phyloP scores from a whole-genome alignment of 2,113 vertebrate species.

The Oriolus oriolus region DNA sequence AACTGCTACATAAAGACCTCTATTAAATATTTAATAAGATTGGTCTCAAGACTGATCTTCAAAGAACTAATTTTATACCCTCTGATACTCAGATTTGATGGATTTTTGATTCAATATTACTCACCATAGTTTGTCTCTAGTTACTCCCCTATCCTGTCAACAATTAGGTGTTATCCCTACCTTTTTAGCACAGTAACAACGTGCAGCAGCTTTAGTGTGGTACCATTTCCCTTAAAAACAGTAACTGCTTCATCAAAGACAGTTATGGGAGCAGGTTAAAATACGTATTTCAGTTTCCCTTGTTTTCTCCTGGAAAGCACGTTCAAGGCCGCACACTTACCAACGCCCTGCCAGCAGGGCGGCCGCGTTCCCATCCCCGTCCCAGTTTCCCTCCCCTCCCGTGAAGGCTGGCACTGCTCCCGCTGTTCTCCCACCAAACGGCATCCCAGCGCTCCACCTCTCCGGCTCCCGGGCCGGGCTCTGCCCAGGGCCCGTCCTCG shows the following conservation, averaged over 20 bases:
- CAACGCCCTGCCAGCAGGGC: rapidly evolving
- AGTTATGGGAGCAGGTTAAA: background rate
- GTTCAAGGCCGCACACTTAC: background rate
- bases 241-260: background rate
- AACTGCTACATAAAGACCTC: background rate
- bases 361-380: rapidly evolving
- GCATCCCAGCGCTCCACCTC: background rate
- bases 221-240: background rate
- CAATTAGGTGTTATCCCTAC: background rate
- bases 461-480: background rate
- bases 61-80: background rate
- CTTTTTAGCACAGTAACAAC: background rate
- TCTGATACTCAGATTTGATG: background rate
- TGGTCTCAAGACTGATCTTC: background rate
- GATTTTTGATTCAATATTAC: background rate
- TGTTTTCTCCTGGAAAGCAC: background rate
- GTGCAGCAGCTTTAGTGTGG: background rate
- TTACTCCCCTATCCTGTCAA: background rate
- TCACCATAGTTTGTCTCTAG: background rate
- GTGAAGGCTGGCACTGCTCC: rapidly evolving
- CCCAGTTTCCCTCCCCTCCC: background rate
- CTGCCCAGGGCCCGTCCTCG: background rate
- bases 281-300: rapidly evolving
- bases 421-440: background rate
- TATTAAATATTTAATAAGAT: background rate